Conservation (phyloP, 2,113 vertebrate species). For the Phrynosoma blainvillii region DNA sequence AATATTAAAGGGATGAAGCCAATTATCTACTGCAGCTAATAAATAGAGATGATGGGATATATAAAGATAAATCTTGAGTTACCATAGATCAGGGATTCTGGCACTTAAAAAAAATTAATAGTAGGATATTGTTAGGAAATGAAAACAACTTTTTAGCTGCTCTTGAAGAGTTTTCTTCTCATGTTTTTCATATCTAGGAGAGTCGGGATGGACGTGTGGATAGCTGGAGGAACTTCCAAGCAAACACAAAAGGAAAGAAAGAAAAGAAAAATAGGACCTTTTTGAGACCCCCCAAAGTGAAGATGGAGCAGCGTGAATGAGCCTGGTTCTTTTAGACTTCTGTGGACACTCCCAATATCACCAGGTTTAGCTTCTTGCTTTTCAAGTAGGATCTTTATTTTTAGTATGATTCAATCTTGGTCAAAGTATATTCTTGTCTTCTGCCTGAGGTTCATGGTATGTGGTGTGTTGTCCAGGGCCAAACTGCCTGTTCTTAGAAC, state of each 20-base stretch:
- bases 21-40: not conserved
- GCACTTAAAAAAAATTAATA: not conserved
- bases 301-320: conserved; percentile 96
- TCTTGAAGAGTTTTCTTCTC: not conserved
- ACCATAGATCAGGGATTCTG: not conserved
- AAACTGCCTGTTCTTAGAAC: conserved; percentile 49
- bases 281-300: conserved; percentile 98
- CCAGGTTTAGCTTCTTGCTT: conserved; percentile 61
- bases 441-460: conserved; percentile 70
- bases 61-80: not conserved
- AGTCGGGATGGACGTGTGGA: conserved; percentile 97
- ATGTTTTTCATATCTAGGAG: conserved; percentile 77
- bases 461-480: conserved; percentile 59
- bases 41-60: too few relatives aligned
- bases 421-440: conserved; percentile 76
- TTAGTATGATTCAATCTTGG: conserved; percentile 76
- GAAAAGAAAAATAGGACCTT: conserved; percentile 97
- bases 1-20: not conserved
- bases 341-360: conserved; percentile 39
- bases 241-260: conserved; percentile 93
- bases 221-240: conserved; percentile 97
- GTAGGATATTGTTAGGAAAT: not conserved
- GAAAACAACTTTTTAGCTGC: not conserved
- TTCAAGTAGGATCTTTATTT: conserved; percentile 78
- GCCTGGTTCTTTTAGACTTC: conserved; percentile 42